These are phyloP conservation scores for Palaemon carinicauda DNA, from an alignment of 1,140 invertebrate genomes.

Conservation along the genomic window DNA sequence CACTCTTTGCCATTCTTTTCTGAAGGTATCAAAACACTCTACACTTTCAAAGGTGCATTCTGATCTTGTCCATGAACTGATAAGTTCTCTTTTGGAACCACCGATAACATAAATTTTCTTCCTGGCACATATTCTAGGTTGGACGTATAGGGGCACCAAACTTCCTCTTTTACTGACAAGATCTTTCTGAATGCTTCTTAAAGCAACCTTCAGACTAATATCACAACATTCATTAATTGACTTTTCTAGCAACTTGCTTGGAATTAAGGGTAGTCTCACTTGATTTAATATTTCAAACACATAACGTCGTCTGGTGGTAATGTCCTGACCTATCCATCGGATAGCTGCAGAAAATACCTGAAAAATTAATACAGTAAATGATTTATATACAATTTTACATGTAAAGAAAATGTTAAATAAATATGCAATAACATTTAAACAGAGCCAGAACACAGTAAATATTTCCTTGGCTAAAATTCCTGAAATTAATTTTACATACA, in stretches of 20 bases:
- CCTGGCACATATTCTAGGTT: slow-evolving; percentile 82
- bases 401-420: too few species aligned
- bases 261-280: slow-evolving; percentile 85
- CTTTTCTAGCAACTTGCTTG: slow-evolving; percentile 81
- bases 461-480: too few species aligned
- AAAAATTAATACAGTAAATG: slow-evolving; percentile 18
- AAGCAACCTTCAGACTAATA: slow-evolving; percentile 70
- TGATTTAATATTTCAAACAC: slow-evolving; percentile 87
- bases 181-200: slow-evolving; percentile 71
- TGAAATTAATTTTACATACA: too few species aligned
- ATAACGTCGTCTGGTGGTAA: slow-evolving; percentile 78
- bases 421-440: too few species aligned
- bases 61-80: slow-evolving; percentile 65
- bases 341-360: slow-evolving; percentile 89
- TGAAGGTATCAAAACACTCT: slow-evolving; percentile 81
- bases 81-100: slow-evolving; percentile 84
- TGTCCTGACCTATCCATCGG: slow-evolving; percentile 88
- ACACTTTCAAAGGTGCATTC: slow-evolving; percentile 71
- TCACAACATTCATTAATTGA: slow-evolving; percentile 83
- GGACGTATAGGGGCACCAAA: slow-evolving; percentile 77
- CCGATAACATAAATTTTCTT: slow-evolving; percentile 91
- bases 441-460: too few species aligned
- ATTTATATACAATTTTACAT: too few species aligned
- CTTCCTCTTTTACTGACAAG: slow-evolving; percentile 80
- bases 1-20: slow-evolving; percentile 81